These are phyloP conservation scores for Eurystomus glaucurus DNA, from an alignment of 2,797 vertebrate genomes.

Conservation along the genomic window DNA sequence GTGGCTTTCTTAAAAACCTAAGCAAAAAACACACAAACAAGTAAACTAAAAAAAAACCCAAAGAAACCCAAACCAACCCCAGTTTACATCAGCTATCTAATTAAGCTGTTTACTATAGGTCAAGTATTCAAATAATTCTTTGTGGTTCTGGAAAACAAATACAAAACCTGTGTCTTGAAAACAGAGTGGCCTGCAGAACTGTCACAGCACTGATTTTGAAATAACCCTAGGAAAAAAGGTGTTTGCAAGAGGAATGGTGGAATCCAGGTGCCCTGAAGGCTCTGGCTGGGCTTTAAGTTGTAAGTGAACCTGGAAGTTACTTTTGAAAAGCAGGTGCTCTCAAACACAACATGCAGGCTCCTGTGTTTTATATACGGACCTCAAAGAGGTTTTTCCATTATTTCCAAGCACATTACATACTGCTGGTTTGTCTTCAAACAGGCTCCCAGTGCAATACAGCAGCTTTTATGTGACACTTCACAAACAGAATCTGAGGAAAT, in stretches of 20 bases:
- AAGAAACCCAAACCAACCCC: background rate
- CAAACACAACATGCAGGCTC: background rate
- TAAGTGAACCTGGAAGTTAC: background rate
- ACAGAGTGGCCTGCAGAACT: background rate
- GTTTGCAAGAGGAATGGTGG: background rate
- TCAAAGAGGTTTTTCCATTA: background rate
- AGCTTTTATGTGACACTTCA: background rate
- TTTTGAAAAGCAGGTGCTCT: background rate
- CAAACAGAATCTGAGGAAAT: background rate
- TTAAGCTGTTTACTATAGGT: background rate
- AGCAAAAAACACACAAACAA: background rate
- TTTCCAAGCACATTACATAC: background rate
- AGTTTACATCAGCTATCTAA: background rate
- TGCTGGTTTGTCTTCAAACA: background rate
- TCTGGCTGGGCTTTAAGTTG: background rate
- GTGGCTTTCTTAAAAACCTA: background rate
- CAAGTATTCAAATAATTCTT: background rate
- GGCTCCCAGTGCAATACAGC: background rate
- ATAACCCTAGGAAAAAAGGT: background rate
- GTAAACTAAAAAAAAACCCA: rapidly evolving
- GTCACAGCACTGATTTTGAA: background rate
- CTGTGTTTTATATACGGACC: background rate
- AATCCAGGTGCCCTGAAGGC: background rate
- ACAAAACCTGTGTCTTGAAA: background rate
- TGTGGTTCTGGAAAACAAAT: background rate